These are phyloP conservation scores for Periophthalmodon schlosseri DNA, from an alignment of 2,113 vertebrate species.

Conservation along the genomic window DNA sequence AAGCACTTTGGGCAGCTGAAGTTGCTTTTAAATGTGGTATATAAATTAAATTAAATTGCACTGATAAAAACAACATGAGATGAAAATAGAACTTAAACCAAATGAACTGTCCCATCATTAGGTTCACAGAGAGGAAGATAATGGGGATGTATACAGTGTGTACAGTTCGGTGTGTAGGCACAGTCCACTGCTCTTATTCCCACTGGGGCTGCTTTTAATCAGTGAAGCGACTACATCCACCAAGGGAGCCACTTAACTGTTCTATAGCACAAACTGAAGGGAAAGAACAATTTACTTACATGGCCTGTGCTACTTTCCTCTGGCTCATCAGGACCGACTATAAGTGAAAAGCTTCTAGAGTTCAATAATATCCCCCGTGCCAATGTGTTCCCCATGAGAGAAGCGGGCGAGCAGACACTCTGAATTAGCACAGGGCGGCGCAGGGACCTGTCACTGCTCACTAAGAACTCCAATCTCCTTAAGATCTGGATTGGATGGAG, in stretches of 20 bases:
- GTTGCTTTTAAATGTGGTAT: too few species aligned
- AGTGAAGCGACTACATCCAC: constrained; percentile 18
- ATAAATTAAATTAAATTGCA: background rate
- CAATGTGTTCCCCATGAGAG: constrained; percentile 18
- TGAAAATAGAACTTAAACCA: background rate
- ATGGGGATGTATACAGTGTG: constrained; percentile 29
- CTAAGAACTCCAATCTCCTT: constrained; percentile 71
- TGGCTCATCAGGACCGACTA: constrained; percentile 60
- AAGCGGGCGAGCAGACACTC: constrained; percentile 34
- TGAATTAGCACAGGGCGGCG: constrained; percentile 44
- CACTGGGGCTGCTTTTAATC: constrained; percentile 29
- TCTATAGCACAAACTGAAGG: constrained; percentile 38
- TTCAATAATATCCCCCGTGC: constrained; percentile 50
- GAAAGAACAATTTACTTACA: constrained; percentile 66
- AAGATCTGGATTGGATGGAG: constrained; percentile 73
- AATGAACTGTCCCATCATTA: constrained; percentile 4
- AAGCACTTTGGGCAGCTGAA: too few species aligned
- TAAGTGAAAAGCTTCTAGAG: constrained; percentile 47
- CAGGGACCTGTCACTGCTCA: constrained; percentile 50
- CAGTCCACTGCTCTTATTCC: constrained; percentile 30
- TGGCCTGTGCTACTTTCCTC: constrained; percentile 61
- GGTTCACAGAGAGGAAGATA: constrained; percentile 16
- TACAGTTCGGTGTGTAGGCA: constrained; percentile 3
- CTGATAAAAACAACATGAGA: constrained; percentile 1
- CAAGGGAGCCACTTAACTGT: constrained; percentile 45